phyloP scores from a whole-genome alignment of 2,797 vertebrate species.

The Notoglanidium macrostoma region DNA sequence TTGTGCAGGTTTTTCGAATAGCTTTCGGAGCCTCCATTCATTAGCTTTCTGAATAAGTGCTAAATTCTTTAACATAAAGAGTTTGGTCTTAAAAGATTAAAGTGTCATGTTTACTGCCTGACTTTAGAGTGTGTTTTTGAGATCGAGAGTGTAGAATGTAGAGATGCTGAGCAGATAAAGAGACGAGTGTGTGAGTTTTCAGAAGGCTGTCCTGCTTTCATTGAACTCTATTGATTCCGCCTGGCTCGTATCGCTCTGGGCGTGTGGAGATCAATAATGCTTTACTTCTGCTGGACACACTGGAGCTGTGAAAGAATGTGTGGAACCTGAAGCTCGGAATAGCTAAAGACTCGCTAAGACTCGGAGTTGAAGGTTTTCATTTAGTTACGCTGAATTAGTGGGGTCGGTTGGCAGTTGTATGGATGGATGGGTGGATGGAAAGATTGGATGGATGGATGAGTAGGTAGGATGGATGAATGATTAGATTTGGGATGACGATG shows the following conservation, averaged over 20 bases:
- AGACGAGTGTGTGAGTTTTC: background rate
- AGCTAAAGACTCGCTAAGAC: background rate
- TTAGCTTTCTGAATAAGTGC: background rate
- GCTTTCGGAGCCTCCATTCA: background rate
- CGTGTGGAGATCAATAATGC: slow-evolving; percentile 38
- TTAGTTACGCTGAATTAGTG: background rate
- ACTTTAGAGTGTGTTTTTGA: background rate
- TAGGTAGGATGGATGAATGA: background rate
- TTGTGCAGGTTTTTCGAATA: background rate
- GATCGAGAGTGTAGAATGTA: background rate
- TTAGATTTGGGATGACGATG: background rate
- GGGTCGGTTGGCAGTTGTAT: too few relatives aligned
- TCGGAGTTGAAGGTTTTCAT: background rate
- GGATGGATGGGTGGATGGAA: too few relatives aligned
- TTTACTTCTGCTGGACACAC: slow-evolving; percentile 34
- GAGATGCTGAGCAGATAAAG: slow-evolving; percentile 18
- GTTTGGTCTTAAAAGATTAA: background rate
- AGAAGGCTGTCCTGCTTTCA: slow-evolving; percentile 10
- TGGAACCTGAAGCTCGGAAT: background rate
- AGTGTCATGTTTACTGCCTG: background rate
- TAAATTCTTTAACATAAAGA: background rate
- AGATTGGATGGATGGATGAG: background rate
- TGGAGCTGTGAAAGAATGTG: slow-evolving; percentile 11
- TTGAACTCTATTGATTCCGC: slow-evolving; percentile 42
- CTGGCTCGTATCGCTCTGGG: slow-evolving; percentile 10